These are phyloP conservation scores for Neomorphus geoffroyi DNA, from an alignment of 2,797 vertebrate species.

Conservation along the genomic window DNA sequence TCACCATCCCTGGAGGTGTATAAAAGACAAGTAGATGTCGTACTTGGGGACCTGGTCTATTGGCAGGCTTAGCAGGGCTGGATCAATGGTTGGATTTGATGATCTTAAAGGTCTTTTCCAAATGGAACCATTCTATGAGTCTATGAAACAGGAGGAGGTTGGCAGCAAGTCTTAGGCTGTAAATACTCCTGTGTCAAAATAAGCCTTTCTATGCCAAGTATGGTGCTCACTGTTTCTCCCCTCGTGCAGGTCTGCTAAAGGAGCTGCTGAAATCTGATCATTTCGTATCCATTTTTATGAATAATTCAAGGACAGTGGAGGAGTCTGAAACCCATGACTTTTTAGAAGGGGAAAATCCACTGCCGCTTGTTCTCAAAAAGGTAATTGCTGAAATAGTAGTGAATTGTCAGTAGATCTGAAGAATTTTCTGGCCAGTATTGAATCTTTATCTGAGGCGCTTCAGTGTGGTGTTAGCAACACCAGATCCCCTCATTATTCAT, in stretches of 20 bases:
- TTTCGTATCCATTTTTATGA: slow-evolving; percentile 87
- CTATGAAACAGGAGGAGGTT: background rate
- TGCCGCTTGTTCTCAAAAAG: slow-evolving; percentile 94
- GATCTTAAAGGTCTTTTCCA: too few relatives aligned
- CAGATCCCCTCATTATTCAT: background rate
- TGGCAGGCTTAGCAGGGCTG: too few relatives aligned
- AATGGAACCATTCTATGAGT: too few relatives aligned
- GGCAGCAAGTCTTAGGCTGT: background rate
- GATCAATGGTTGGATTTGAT: too few relatives aligned
- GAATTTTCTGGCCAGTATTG: background rate
- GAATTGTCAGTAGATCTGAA: background rate
- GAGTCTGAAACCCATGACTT: slow-evolving; percentile 55
- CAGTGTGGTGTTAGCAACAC: background rate
- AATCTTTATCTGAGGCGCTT: background rate
- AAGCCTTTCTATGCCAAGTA: background rate
- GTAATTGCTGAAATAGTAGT: slow-evolving; percentile 69
- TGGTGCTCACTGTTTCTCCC: background rate
- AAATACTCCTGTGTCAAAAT: background rate
- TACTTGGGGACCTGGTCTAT: too few relatives aligned
- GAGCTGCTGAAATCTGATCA: slow-evolving; percentile 83
- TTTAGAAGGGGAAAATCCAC: slow-evolving; percentile 75
- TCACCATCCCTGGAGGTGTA: too few relatives aligned
- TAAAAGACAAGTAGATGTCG: too few relatives aligned
- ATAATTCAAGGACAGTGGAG: slow-evolving; percentile 58
- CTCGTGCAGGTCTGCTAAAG: slow-evolving; percentile 83